phyloP scores from a whole-genome alignment of 92 coral and sea anemone genomes.

The Phenganax stokvisi region DNA sequence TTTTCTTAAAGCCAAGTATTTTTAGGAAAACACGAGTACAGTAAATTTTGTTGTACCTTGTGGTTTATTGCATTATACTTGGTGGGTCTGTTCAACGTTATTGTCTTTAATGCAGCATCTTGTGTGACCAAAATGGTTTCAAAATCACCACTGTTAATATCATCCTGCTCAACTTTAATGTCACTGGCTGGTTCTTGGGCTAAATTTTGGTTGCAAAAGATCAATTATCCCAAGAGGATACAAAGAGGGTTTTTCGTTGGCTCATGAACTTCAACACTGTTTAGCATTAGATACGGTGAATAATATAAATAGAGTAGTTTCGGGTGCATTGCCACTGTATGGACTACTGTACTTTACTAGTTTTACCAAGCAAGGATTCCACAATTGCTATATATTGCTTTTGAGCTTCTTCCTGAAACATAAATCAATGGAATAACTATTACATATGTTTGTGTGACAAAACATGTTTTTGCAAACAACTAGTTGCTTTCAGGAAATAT shows the following conservation, averaged over 20 bases:
- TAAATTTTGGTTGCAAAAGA: not conserved
- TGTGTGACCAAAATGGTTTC: slow-evolving; percentile 59
- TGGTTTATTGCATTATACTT: too few species aligned
- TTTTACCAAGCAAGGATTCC: slow-evolving; percentile 63
- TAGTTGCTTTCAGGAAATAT: not conserved
- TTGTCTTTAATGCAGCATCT: too few species aligned
- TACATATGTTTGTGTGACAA: not conserved
- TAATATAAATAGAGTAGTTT: not conserved
- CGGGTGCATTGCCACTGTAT: not conserved
- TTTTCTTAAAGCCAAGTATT: too few species aligned
- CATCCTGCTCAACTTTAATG: too few species aligned
- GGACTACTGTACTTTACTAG: not conserved
- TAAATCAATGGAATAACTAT: not conserved
- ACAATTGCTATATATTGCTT: slow-evolving; percentile 78
- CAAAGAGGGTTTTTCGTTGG: too few species aligned
- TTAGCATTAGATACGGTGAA: too few species aligned
- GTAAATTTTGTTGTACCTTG: too few species aligned
- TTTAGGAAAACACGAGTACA: too few species aligned
- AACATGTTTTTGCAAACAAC: not conserved
- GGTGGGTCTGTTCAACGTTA: too few species aligned
- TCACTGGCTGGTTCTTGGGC: slow-evolving; percentile 12
- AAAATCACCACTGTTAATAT: slow-evolving; percentile 44
- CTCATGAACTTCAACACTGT: too few species aligned
- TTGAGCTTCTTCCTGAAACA: slow-evolving; percentile 77
- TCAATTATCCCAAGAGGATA: too few species aligned